Evolutionary conservation across 2,113 vertebrate genomes (phyloP).

Genomic region (Corynorhinus townsendii): DNA sequence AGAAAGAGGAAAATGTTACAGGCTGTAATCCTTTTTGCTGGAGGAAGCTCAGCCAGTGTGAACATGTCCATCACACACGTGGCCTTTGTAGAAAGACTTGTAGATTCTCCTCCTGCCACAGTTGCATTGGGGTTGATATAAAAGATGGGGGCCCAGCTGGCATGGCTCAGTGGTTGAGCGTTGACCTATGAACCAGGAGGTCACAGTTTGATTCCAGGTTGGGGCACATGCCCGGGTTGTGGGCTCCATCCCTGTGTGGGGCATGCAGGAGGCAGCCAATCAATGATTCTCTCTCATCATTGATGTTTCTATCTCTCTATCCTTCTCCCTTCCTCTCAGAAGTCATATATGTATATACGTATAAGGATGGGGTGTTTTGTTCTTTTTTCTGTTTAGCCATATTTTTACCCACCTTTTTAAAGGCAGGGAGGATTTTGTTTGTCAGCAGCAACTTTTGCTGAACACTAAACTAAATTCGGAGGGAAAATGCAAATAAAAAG

Average conservation of each 20-base stretch:
- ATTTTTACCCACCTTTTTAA: background rate
- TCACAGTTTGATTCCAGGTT: too few species aligned
- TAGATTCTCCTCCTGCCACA: background rate
- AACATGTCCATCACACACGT: background rate
- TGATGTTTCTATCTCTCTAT: too few species aligned
- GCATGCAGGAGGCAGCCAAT: too few species aligned
- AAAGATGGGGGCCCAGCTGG: background rate
- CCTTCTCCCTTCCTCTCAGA: too few species aligned
- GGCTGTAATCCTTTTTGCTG: background rate
- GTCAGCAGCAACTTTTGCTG: background rate
- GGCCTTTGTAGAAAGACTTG: background rate
- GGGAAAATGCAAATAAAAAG: background rate
- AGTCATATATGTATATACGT: background rate
- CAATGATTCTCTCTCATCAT: too few species aligned
- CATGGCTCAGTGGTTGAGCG: too few species aligned
- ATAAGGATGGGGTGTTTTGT: background rate
- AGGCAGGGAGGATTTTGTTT: background rate
- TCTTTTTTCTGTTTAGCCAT: background rate
- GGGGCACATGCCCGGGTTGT: too few species aligned
- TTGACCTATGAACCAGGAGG: too few species aligned
- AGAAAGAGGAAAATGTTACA: background rate
- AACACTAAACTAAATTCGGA: background rate
- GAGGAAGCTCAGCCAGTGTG: background rate
- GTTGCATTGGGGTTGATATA: background rate
- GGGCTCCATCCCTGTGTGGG: too few species aligned